Evolutionary conservation across 2,113 vertebrate genomes (phyloP), one percentile per base, ranked within the genome.

Genomic region (Muntiacus muntjak): DNA sequence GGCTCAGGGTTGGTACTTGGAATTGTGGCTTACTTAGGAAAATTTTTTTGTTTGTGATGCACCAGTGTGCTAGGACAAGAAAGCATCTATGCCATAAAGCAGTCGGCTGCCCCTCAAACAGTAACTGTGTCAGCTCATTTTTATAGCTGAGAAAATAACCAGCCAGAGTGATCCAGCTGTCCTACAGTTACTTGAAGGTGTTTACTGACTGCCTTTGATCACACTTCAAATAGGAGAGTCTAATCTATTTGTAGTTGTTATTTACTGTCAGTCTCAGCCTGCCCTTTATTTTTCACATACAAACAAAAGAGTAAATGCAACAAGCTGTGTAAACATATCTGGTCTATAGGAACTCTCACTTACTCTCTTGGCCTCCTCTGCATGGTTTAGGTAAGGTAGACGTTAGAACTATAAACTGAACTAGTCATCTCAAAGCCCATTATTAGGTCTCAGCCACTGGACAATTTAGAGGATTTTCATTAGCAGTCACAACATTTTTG

Each of bases 401-500:
- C 15, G 21, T 45, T 57, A 64, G 79, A 89, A 43, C n/a, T 90
- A 9, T 55, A 87, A 55, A 55, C 28, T 55, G 21, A 91, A 60
- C 62, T 43, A 30, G 50, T 87, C 30, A 30, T 94, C 40, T 54
- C 71, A 95, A 87, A 97, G 54, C 26, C 93, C 30, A 6, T 89
- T 57, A 84, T 85, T 67, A 96, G 54, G 19, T 82, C 25, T 2
- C 50, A 76, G 62, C 50, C 79, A n/a, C 54, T 74, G 74, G 86
- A 55, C 47, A 45, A 7, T 82, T 95, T 26, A 58, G 71, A 88
- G 40, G 67, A 62, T 67, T 82, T 97, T 95, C 96, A 85, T 94
- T 97, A 94, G 96, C 64, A 67, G 52, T 93, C 16, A 82, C 94
- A 93, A 71, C 47, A 54, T 30, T 74, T 96, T 93, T 79, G 33